These are phyloP conservation scores for Cheilosia vernalis DNA, from an alignment of 2,888 invertebrate genomes.

Conservation along the genomic window DNA sequence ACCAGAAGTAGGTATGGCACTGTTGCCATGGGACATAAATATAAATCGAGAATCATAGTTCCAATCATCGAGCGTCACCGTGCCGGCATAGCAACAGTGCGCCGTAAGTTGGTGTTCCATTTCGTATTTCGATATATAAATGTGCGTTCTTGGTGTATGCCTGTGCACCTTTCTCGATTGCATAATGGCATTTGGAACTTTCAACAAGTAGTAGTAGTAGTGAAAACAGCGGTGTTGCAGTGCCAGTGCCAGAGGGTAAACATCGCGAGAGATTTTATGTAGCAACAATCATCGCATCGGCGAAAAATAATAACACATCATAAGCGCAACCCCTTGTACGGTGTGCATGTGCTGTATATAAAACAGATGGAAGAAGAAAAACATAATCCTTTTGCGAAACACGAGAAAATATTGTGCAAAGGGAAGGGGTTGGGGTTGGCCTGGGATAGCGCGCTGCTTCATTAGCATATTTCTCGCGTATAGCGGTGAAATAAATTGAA, in stretches of 20 bases:
- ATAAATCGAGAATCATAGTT: constrained; percentile 68
- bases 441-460: constrained; percentile 33
- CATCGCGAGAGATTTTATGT: not conserved
- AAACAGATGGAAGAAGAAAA: constrained; percentile 18
- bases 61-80: constrained; percentile 51
- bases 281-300: constrained; percentile 41
- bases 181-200: constrained; percentile 65
- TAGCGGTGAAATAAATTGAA: constrained; percentile 62
- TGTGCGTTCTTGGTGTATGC: not conserved
- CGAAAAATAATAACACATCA: constrained; percentile 45
- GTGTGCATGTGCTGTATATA: constrained; percentile 24
- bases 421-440: constrained; percentile 50
- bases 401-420: constrained; percentile 20
- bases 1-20: not conserved
- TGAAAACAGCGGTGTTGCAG: not conserved
- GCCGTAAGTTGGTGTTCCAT: constrained; percentile 19
- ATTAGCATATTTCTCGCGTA: constrained; percentile 74
- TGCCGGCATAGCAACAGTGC: constrained; percentile 68
- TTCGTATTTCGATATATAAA: not conserved
- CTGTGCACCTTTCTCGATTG: constrained; percentile 65
- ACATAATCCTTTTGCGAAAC: constrained; percentile 44
- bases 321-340: constrained; percentile 7
- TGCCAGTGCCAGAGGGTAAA: constrained; percentile 23
- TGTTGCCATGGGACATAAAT: constrained; percentile 67
- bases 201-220: constrained; percentile 57